Conservation (phyloP, 1,140 invertebrate genomes). For the Tetragnatha versicolor region DNA sequence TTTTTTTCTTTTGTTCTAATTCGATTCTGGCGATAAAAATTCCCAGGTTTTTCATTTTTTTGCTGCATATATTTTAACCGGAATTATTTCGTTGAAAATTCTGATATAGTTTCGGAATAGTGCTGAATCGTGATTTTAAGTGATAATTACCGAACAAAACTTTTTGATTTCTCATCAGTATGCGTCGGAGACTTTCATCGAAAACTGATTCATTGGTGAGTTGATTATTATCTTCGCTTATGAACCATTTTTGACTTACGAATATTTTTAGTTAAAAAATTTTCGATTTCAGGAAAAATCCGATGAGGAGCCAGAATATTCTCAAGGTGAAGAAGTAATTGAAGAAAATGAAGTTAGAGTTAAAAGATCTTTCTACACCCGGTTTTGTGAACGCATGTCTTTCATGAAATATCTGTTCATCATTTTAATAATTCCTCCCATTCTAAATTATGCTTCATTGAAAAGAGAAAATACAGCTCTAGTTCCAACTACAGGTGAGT, state of each 20-base stretch:
- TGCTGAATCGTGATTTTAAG: no score
- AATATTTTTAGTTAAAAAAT: no score
- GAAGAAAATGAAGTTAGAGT: background rate
- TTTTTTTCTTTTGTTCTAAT: no score
- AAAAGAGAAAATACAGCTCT: slow-evolving; percentile 28
- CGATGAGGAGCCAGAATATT: background rate
- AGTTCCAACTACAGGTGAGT: background rate
- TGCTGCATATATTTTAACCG: no score
- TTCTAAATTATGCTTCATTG: slow-evolving; percentile 41
- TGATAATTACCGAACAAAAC: no score
- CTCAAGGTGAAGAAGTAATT: background rate
- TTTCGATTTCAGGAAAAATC: background rate
- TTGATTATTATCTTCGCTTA: no score
- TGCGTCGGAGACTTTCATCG: background rate
- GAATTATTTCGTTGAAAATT: no score
- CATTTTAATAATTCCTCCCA: slow-evolving; percentile 34
- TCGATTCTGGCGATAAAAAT: no score
- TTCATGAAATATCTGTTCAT: slow-evolving; percentile 41
- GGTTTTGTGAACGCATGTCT: slow-evolving; percentile 30
- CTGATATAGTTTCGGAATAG: no score
- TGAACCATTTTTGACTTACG: no score
- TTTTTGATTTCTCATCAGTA: no score
- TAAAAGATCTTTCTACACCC: background rate
- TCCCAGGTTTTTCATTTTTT: no score
- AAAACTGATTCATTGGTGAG: background rate